phyloP scores from a whole-genome alignment of 2,113 vertebrate species.

The Chionis minor region DNA sequence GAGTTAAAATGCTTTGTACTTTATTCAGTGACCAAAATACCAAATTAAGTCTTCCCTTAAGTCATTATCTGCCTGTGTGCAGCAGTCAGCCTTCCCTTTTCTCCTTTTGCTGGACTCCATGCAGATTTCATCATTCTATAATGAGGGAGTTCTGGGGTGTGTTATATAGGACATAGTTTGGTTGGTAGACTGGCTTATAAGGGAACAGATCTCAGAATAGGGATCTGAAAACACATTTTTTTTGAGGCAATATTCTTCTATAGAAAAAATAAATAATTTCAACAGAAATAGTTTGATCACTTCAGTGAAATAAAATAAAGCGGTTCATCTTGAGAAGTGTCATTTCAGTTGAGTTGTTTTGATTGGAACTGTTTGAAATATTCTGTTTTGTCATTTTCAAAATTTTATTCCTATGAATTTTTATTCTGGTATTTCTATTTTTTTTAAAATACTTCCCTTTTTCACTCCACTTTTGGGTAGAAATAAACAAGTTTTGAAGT shows the following conservation, averaged over 20 bases:
- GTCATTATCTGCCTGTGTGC: rapidly evolving
- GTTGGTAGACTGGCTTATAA: not conserved
- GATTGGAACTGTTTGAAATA: not conserved
- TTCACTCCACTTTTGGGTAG: not conserved
- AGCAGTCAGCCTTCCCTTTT: not conserved
- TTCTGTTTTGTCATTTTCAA: not conserved
- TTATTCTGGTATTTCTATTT: not conserved
- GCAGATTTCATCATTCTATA: not conserved
- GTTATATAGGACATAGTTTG: not conserved
- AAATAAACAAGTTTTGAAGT: not conserved
- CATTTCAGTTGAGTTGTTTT: not conserved
- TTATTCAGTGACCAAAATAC: not conserved
- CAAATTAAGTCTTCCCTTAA: not conserved
- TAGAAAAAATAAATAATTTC: not conserved
- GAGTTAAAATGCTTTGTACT: not conserved
- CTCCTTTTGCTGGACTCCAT: not conserved
- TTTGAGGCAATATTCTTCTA: not conserved
- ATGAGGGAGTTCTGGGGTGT: not conserved
- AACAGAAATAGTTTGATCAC: not conserved
- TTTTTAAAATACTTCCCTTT: not conserved
- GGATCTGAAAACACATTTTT: not conserved
- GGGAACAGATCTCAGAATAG: not conserved
- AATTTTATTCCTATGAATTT: not conserved
- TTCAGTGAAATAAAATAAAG: not conserved
- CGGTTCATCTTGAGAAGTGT: not conserved